phyloP scores from a whole-genome alignment of 2,113 vertebrate species.

The Diphyllodes magnificus region DNA sequence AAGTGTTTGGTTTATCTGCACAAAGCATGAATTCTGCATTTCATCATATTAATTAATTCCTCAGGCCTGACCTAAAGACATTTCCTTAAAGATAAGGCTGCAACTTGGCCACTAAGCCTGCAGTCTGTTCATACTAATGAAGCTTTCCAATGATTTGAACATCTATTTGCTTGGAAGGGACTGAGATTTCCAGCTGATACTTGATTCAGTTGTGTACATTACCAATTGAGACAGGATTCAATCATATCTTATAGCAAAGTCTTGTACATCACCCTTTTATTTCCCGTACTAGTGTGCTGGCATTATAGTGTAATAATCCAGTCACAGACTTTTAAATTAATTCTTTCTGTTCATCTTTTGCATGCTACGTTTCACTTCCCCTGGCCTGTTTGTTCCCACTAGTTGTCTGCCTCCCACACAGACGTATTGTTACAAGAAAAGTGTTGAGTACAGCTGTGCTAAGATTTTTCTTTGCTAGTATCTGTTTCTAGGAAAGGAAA shows the following conservation, averaged over 20 bases:
- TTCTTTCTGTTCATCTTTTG: conserved; percentile 10
- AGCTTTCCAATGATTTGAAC: neutral
- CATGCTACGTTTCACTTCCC: conserved; percentile 30
- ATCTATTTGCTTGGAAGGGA: neutral
- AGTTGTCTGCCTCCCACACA: conserved; percentile 42
- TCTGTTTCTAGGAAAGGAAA: conserved; percentile 66
- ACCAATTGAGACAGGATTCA: neutral
- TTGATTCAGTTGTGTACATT: neutral
- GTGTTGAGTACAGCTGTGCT: conserved; percentile 59
- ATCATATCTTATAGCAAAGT: neutral
- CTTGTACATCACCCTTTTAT: neutral
- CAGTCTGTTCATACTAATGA: neutral
- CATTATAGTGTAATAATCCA: neutral
- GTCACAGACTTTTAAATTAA: neutral
- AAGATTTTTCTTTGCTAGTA: conserved; percentile 51
- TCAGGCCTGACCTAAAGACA: neutral
- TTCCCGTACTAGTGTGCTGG: neutral
- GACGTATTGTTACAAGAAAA: conserved; percentile 38
- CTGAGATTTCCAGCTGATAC: neutral
- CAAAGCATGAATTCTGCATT: neutral
- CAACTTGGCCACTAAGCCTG: neutral
- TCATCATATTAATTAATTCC: neutral
- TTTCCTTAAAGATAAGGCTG: neutral
- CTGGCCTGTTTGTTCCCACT: conserved; percentile 41
- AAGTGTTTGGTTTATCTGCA: neutral